Evolutionary conservation across 37 sponge, comb jelly and placozoan genomes (phyloP).

Genomic region (Mnemiopsis leidyi): DNA sequence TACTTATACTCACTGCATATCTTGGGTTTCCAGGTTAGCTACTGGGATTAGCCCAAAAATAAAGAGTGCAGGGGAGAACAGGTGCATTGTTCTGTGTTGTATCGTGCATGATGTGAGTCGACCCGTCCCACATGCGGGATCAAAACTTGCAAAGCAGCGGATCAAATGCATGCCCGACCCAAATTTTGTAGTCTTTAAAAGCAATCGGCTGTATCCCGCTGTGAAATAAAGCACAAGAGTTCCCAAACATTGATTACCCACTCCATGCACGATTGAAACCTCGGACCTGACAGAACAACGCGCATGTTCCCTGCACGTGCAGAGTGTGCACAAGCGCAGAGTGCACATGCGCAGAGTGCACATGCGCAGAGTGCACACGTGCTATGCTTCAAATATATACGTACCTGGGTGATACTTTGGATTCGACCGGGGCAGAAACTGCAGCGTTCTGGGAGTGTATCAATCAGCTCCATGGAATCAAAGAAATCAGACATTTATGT

Average conservation of each 20-base stretch:
- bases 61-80: neutral
- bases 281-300: neutral
- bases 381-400: neutral
- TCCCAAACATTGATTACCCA: neutral
- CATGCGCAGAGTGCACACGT: too few relatives aligned
- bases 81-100: neutral
- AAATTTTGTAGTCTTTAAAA: neutral
- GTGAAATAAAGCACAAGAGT: neutral
- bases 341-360: too few relatives aligned
- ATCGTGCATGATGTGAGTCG: neutral
- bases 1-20: neutral
- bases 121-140: neutral
- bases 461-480: neutral
- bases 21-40: neutral
- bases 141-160: neutral
- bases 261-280: neutral
- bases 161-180: neutral
- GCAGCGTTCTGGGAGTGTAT: neutral
- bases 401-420: constrained; percentile 55
- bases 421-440: neutral
- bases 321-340: too few relatives aligned
- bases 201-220: neutral
- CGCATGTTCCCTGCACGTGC: neutral
- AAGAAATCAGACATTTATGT: neutral
- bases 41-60: neutral